Percentiles rank a stretch among this genome's conserved stretches.
These are phyloP conservation scores for Pilophorus perplexus DNA, from an alignment of 2,888 invertebrate genomes.

Conservation along the genomic window DNA sequence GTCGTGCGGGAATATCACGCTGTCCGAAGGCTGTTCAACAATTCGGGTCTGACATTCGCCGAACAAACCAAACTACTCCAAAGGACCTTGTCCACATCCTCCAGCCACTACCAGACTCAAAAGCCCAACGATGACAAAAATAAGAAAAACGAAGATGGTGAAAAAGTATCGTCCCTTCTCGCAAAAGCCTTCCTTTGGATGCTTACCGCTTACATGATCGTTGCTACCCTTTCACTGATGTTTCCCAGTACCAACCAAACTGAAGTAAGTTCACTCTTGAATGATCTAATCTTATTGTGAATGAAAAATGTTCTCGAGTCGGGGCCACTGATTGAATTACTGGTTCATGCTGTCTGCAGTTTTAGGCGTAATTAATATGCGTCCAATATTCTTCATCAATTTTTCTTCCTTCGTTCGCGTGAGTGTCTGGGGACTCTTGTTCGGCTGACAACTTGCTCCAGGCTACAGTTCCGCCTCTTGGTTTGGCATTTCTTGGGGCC, in stretches of 20 bases:
- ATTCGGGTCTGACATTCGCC: constrained; percentile 33
- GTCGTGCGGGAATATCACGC: constrained; percentile 41
- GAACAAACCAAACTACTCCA: constrained; percentile 39
- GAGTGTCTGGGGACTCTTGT: too few relatives aligned
- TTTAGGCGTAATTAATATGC: too few relatives aligned
- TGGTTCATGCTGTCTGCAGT: too few relatives aligned
- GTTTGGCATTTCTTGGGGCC: too few relatives aligned
- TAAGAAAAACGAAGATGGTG: constrained; percentile 62
- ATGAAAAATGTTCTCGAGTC: neutral
- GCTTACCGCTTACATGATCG: constrained; percentile 70
- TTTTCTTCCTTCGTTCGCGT: too few relatives aligned
- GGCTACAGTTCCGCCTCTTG: too few relatives aligned
- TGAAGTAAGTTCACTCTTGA: constrained; percentile 63
- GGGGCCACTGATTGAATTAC: neutral
- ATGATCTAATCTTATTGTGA: too few relatives aligned
- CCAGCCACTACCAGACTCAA: constrained; percentile 12
- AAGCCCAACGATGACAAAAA: constrained; percentile 46
- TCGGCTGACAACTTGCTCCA: too few relatives aligned
- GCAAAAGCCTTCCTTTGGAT: constrained; percentile 79
- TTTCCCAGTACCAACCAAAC: constrained; percentile 70
- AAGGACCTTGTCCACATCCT: constrained; percentile 42
- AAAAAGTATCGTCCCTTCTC: constrained; percentile 68
- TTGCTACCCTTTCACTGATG: constrained; percentile 68
- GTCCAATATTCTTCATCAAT: too few relatives aligned
- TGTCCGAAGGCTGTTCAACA: constrained; percentile 35